Evolutionary conservation across 2,113 vertebrate genomes (phyloP).

Genomic region (Lepisosteus oculatus): DNA sequence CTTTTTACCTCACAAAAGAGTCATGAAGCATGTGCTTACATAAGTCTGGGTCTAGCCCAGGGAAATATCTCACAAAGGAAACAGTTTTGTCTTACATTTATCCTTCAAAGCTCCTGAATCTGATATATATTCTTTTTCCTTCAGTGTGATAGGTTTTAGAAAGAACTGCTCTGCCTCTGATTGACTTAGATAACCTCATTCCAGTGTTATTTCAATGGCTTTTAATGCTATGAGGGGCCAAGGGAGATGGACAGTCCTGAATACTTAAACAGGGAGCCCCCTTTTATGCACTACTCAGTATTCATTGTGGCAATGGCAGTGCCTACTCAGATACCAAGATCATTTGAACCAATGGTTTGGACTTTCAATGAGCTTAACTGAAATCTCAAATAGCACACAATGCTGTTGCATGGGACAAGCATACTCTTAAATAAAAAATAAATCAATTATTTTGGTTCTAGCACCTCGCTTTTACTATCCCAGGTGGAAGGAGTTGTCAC

Average conservation of each 20-base stretch:
- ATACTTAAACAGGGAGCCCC: background rate
- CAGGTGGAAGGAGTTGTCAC: too few relatives aligned
- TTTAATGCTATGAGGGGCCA: background rate
- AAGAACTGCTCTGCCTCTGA: too few relatives aligned
- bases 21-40: background rate
- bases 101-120: background rate
- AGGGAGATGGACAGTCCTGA: background rate
- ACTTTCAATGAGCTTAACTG: background rate
- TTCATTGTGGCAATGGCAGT: background rate
- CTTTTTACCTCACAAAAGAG: background rate
- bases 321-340: background rate
- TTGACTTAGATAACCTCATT: too few relatives aligned
- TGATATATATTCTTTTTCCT: background rate
- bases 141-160: too few relatives aligned
- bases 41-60: background rate
- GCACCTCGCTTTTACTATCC: background rate
- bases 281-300: background rate
- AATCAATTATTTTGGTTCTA: too few relatives aligned
- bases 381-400: background rate
- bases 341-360: background rate
- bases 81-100: background rate
- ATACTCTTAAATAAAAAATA: too few relatives aligned
- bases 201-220: background rate
- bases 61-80: background rate
- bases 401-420: too few relatives aligned